A percentile compares a stretch with the other conserved stretches of the same genome.
Evolutionary conservation across 2,113 vertebrate species (phyloP).

Genomic region (Piprites chloris): DNA sequence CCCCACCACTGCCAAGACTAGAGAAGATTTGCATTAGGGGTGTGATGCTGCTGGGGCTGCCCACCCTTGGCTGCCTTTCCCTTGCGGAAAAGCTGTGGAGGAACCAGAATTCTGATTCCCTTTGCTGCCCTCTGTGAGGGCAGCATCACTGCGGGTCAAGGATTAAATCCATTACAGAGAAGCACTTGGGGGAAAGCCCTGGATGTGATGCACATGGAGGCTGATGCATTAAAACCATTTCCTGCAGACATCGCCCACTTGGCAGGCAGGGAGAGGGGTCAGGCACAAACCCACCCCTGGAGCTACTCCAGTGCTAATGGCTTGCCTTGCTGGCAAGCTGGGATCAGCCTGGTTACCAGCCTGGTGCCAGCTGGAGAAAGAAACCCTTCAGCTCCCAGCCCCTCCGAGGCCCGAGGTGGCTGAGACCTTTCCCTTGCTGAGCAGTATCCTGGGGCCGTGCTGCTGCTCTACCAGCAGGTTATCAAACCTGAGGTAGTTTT

Average conservation of each 20-base stretch:
- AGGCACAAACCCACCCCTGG: accelerated
- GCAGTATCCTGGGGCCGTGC: not conserved
- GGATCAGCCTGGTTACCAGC: not conserved
- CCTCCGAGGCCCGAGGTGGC: accelerated
- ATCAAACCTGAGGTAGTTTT: not conserved
- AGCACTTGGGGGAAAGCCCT: not conserved
- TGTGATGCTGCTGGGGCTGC: not conserved
- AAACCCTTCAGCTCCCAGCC: not conserved
- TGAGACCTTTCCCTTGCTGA: not conserved
- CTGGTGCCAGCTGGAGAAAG: not conserved
- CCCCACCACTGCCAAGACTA: not conserved
- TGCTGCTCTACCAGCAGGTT: accelerated
- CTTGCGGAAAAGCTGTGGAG: not conserved
- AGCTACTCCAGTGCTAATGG: not conserved
- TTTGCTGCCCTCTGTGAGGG: not conserved
- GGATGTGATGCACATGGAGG: accelerated
- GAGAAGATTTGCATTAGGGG: not conserved
- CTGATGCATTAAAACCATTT: not conserved
- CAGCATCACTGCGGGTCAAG: not conserved
- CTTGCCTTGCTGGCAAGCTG: not conserved
- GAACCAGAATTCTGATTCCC: not conserved
- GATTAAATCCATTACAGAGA: not conserved
- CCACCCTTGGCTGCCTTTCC: not conserved
- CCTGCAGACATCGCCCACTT: not conserved
- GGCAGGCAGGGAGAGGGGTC: not conserved